phyloP scores from a whole-genome alignment of 2,888 invertebrate genomes.

The Pandemis heparana region DNA sequence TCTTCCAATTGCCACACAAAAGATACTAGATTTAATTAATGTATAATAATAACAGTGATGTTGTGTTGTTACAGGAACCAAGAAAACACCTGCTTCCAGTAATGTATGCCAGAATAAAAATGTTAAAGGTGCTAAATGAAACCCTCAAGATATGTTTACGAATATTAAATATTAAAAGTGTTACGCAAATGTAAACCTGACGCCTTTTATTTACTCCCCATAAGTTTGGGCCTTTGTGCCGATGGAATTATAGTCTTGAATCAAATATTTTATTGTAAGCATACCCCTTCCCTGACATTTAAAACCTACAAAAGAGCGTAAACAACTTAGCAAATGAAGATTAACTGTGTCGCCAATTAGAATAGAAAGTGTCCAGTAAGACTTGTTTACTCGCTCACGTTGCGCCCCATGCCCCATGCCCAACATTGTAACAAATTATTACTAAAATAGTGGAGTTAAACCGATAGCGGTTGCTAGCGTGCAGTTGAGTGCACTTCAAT shows the following conservation, averaged over 20 bases:
- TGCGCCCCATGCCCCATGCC: constrained; percentile 13
- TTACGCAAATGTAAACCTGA: constrained; percentile 87
- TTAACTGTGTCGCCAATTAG: constrained; percentile 36
- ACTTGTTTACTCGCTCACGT: constrained; percentile 24
- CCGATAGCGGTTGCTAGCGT: constrained; percentile 31
- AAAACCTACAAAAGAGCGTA: constrained; percentile 35
- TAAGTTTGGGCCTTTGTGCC: constrained; percentile 21
- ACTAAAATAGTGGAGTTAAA: constrained; percentile 28
- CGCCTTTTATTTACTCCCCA: constrained; percentile 35
- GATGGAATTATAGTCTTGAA: constrained; percentile 36
- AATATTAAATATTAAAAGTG: constrained; percentile 88
- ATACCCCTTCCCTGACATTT: constrained; percentile 29
- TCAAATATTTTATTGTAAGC: constrained; percentile 30
- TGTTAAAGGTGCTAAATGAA: constrained; percentile 87
- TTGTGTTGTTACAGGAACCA: constrained; percentile 85
- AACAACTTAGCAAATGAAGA: constrained; percentile 32
- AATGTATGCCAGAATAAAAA: constrained; percentile 89
- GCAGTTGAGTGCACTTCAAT: constrained; percentile 50
- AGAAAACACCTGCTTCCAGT: constrained; percentile 88
- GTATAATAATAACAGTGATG: constrained; percentile 4
- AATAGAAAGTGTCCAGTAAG: constrained; percentile 16
- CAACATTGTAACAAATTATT: constrained; percentile 33
- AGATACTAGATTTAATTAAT: too few relatives aligned
- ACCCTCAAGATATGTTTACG: constrained; percentile 87
- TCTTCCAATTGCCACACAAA: too few relatives aligned